Base-by-base conservation (phyloP, 2,888 invertebrate genomes). In the Nycteola revayana region DNA sequence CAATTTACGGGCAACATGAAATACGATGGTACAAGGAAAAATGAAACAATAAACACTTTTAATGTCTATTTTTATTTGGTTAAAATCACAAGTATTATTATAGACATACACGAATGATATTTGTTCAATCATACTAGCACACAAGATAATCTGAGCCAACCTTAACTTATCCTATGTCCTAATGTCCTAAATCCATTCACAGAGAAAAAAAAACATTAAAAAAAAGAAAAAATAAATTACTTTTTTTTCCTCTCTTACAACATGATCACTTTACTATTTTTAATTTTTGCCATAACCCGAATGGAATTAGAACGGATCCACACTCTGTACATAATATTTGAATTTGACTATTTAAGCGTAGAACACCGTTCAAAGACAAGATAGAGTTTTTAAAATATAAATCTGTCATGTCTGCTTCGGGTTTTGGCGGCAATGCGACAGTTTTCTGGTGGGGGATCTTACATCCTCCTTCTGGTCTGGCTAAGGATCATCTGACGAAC, bases 401-500 rank as follows among this genome's bases (percentile, higher is more conserved):
- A 36, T 45, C 40, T 31, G 28, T 41, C 40, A 31, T 35, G 49
- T 44, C 39, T n/a, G 7, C 3, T 20, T 44, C 46, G 43, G 47
- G 32, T 35, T 24, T 42, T 32, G 38, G 35, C 28, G 21, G 24
- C 14, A 14, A 14, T 14, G 14, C 9, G 31, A 17, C 7, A 9
- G 8, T 14, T 11, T 20, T 31, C 9, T 9, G 17, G 37, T 31
- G 14, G 5, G 14, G 14, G 14, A 3, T 3, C 3, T 14, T 14
- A 14, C 14, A 87, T 63, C 60, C 87, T 66, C 60, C 87, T 66
- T 57, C 84, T 75, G 49, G 80, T 67, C 49, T 89, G 89, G 60
- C 70, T 81, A 43, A 90, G 69, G 56, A 90, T 75, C 90, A 92
- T 89, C 59, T 92, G 92, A 59, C 91, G 91, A 31, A 92, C 85